phyloP scores from a whole-genome alignment of 2,113 vertebrate genomes.

The Phoenicopterus ruber region DNA sequence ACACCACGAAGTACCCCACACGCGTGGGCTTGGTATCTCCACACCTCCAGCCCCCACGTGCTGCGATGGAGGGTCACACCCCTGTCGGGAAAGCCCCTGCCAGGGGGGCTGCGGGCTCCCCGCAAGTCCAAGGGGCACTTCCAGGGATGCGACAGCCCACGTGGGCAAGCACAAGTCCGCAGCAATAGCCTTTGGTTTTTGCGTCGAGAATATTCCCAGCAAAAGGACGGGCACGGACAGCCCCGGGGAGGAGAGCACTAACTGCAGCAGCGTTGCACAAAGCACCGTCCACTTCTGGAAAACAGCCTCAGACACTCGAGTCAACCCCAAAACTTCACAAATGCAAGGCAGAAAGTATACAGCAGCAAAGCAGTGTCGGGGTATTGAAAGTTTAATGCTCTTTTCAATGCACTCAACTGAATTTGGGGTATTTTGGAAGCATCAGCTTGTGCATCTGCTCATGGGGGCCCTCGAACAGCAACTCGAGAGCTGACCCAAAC shows the following conservation, averaged over 20 bases:
- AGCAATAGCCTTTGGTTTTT: not conserved
- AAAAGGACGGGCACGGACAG: not conserved
- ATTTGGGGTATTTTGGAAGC: not conserved
- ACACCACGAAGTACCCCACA: not conserved
- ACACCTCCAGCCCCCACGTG: not conserved
- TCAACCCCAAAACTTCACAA: not conserved
- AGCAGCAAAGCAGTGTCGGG: not conserved
- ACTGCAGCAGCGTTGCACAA: not conserved
- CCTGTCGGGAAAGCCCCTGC: not conserved
- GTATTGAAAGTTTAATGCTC: not conserved
- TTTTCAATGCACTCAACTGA: not conserved
- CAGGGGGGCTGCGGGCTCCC: not conserved
- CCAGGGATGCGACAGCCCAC: not conserved
- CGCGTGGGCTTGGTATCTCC: accelerated
- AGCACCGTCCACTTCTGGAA: not conserved
- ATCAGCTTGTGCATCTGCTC: not conserved
- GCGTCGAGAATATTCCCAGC: not conserved
- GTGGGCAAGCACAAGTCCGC: not conserved
- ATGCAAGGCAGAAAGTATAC: accelerated
- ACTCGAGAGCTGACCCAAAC: not conserved
- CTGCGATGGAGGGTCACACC: accelerated
- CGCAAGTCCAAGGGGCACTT: accelerated
- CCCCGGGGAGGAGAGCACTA: not conserved
- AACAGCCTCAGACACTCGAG: not conserved
- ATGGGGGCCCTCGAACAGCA: accelerated